Evolutionary conservation across 2,113 vertebrate genomes (phyloP), one percentile per base, ranked within the genome.

Genomic region (Oryzias woworae): DNA sequence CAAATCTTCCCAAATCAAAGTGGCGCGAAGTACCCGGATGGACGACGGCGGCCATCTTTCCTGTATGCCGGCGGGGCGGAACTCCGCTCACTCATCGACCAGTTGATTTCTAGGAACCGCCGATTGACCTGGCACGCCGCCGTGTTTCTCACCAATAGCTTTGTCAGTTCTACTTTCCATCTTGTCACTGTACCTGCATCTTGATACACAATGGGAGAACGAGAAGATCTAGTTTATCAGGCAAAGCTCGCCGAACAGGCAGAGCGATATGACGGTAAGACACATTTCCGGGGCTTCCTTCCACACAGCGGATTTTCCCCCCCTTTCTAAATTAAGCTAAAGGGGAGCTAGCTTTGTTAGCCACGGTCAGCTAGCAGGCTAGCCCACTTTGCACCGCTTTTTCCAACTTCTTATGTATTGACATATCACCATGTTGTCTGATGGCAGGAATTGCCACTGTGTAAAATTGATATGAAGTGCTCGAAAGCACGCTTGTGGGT

Each of bases 241-340:
- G 96, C 96, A 77, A 98, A 98, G 87, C 94, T 98, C 69, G 96
- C 96, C 78, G 96, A 98, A 84, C 96, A 98, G 89, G 96, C 95
- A 44, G 96, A 98, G 90, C 91, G 96, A 92, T 98, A 98, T 76
- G 96, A 98, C 90, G 96, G 96, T 98, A 93, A 95, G 90, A 2
- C 45, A 58, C 78, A 3, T 24, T 53, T 12, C n/a, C 1, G 20
- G 62, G 36, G 46, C 51, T 62, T 46, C 42, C 45, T 60, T 28
- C 14, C 69, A 42, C 66, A 53, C 62, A 55, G 70, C 41, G 59
- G 26, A 54, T 66, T 61, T 51, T 58, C 26, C 28, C 52, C 24
- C 3, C 17, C 52, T 31, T 1, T 18, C n/a, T n/a, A 14, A 24
- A 16, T 23, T 13, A 7, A 71, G 58, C 77, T 54, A 58, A 62